Evolutionary conservation across 2,888 invertebrate genomes (phyloP), one percentile per base, ranked within the genome.

Genomic region (Hirtodrosophila alboralis): DNA sequence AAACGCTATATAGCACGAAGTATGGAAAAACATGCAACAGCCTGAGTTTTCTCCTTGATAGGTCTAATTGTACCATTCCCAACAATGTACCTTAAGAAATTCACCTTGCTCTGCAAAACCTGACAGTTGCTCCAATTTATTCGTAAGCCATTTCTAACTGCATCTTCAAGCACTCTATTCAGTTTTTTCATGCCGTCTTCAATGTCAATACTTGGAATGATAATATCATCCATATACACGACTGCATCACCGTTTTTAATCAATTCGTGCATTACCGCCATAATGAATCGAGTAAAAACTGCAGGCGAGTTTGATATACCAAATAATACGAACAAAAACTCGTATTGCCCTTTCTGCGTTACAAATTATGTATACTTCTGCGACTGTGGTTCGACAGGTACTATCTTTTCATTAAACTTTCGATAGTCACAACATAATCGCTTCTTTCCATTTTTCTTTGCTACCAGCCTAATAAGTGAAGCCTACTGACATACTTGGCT

Each of bases 281-380:
- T 34, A 8, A 54, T 40, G 12, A 53, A 40, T 14, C 31, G 23
- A 8, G 34, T 41, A 27, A 47, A 36, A 3, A 56, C 40, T 7
- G 41, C 56, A 5, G 41, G 37, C 2, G 47, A 47, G 18, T 47
- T 36, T 36, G 27, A 16, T 10, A 37, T 37, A 3, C 36, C 47
- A 28, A 47, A 43, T 10, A 27, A 36, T 12, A 47, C 37, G 12
- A 16, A 47, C 4, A 27, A 18, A 28, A 36, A 47, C 18, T 37
- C 28, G 2, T 28, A 45, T 10, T 47, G 47, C 8, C 44, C 44
- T 3, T 40, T 26, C 4, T 31, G 43, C 0, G 31, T 34, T 1
- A 45, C 44, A 34, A 45, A 45, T 6, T 33, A 13, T 13, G 43
- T 45, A 14, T 21, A 23, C 14, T 33, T 43, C 7, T 23, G 21